These are phyloP conservation scores for Euwallacea fornicatus DNA, from an alignment of 1,140 invertebrate genomes.

Conservation along the genomic window DNA sequence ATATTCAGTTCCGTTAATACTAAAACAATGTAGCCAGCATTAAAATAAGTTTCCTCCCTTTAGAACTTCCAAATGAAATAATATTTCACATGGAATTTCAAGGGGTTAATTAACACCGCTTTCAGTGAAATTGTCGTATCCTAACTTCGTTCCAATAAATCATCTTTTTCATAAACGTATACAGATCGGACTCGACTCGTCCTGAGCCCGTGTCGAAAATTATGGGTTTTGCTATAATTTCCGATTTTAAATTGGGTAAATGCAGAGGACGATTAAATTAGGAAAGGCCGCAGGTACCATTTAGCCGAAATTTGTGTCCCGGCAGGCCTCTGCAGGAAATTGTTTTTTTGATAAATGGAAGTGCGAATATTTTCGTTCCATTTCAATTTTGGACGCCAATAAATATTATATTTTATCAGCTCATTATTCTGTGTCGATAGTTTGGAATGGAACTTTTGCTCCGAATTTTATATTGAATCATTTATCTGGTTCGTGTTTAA, in stretches of 20 bases:
- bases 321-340: constrained; percentile 34
- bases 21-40: no score
- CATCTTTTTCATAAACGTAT: constrained; percentile 24
- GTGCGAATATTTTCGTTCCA: constrained; percentile 37
- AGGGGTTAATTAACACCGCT: not conserved
- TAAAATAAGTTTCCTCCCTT: no score
- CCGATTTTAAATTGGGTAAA: constrained; percentile 38
- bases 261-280: constrained; percentile 35
- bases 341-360: constrained; percentile 40
- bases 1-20: no score
- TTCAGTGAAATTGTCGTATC: constrained; percentile 7
- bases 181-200: constrained; percentile 1
- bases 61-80: no score
- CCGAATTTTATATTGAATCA: not conserved
- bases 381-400: constrained; percentile 35
- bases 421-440: constrained; percentile 16
- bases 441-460: not conserved
- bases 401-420: constrained; percentile 36
- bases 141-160: constrained; percentile 18
- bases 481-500: no score
- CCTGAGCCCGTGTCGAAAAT: constrained; percentile 3
- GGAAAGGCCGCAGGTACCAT: constrained; percentile 37
- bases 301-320: constrained; percentile 25
- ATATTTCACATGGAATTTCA: no score
- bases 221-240: constrained; percentile 34